Percentiles rank a stretch among this genome's conserved stretches.
phyloP scores from a whole-genome alignment of 2,797 vertebrate genomes.

The Adrianichthys oophorus region DNA sequence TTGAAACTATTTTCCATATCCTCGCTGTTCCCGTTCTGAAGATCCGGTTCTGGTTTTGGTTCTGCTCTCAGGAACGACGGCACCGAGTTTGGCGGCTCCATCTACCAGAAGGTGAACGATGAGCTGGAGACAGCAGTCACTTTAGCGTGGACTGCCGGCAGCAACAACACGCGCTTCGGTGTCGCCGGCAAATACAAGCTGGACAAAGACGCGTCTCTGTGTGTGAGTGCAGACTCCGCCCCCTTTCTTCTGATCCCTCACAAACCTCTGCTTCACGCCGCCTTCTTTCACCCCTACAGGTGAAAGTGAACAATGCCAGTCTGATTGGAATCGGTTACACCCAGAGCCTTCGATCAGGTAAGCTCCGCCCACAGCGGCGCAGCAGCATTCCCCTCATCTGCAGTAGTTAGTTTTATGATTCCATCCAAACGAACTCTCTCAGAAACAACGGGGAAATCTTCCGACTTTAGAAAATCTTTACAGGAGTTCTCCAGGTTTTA shows the following conservation, averaged over 20 bases:
- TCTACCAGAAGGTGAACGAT: conserved; percentile 93
- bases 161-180: conserved; percentile 96
- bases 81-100: conserved; percentile 93
- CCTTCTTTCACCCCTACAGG: conserved; percentile 66
- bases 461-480: too few relatives aligned
- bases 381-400: neutral
- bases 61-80: conserved; percentile 85
- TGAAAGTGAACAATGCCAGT: conserved; percentile 96
- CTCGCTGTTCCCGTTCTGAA: too few relatives aligned
- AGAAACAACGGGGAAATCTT: too few relatives aligned
- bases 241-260: accelerated
- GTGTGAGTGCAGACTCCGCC: conserved; percentile 69
- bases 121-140: conserved; percentile 91
- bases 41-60: neutral
- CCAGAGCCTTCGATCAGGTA: conserved; percentile 89
- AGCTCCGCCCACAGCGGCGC: neutral
- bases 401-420: neutral
- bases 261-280: neutral
- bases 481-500: too few relatives aligned
- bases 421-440: too few relatives aligned
- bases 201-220: conserved; percentile 86
- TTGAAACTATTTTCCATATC: too few relatives aligned
- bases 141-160: conserved; percentile 96
- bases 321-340: conserved; percentile 93
- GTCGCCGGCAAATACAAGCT: conserved; percentile 91